Evolutionary conservation across 2,888 invertebrate genomes (phyloP).

Genomic region (Mythimna albipuncta): DNA sequence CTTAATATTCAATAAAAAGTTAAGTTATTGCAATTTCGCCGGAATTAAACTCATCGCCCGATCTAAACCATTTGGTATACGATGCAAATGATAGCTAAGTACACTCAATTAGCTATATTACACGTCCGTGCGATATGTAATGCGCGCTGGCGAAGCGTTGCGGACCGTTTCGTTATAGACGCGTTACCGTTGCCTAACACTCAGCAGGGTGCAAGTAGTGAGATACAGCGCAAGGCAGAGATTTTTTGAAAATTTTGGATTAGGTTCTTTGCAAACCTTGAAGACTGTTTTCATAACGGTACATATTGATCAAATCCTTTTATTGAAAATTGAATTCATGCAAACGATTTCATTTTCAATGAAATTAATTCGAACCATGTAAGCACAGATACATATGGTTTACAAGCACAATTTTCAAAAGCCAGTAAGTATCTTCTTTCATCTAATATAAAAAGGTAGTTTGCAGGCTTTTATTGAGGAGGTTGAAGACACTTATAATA

Average conservation of each 20-base stretch:
- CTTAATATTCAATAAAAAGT: not conserved
- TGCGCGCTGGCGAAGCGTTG: slow-evolving; percentile 73
- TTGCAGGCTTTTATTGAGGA: too few relatives aligned
- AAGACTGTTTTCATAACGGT: not conserved
- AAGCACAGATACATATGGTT: too few relatives aligned
- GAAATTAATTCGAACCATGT: not conserved
- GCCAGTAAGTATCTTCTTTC: too few relatives aligned
- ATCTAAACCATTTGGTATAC: not conserved
- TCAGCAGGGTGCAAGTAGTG: slow-evolving; percentile 21
- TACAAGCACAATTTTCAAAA: too few relatives aligned
- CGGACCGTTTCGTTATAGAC: slow-evolving; percentile 72
- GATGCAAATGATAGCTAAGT: slow-evolving; percentile 45
- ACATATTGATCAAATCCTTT: not conserved
- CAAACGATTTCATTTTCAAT: not conserved
- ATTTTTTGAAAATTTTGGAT: not conserved
- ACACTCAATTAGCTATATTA: slow-evolving; percentile 57
- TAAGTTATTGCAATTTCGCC: not conserved
- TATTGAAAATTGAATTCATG: not conserved
- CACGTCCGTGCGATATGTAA: slow-evolving; percentile 61
- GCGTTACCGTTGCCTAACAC: slow-evolving; percentile 76
- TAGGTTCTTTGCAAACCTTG: not conserved
- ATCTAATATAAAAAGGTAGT: too few relatives aligned
- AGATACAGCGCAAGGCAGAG: slow-evolving; percentile 3
- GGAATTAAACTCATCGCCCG: not conserved
- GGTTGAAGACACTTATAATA: not conserved